A percentile compares a stretch with the other conserved stretches of the same genome.
Conservation (phyloP, 2,797 vertebrate genomes). For the Eidolon dupreanum region DNA sequence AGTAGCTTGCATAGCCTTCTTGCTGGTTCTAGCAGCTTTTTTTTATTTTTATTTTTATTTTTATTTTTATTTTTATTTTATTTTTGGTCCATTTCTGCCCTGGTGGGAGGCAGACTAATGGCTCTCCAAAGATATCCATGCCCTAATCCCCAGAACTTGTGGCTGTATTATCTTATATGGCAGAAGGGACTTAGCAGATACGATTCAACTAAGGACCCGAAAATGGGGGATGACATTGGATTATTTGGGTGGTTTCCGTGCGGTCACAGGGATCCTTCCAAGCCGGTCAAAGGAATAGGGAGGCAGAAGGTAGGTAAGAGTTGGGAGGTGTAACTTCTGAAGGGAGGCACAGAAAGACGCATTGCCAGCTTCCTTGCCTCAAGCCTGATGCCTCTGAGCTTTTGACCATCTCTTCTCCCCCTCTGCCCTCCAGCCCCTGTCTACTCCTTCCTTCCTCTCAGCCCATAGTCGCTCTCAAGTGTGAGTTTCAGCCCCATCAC, state of each 20-base stretch:
- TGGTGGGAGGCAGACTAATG: background rate
- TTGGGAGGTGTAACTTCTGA: too few relatives aligned
- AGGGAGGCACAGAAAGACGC: background rate
- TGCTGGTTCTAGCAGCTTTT: background rate
- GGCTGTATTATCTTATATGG: background rate
- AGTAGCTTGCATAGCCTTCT: background rate
- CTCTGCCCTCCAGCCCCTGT: too few relatives aligned
- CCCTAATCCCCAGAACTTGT: background rate
- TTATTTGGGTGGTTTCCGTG: background rate
- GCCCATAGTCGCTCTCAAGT: too few relatives aligned
- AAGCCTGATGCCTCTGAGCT: too few relatives aligned
- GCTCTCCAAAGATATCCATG: background rate
- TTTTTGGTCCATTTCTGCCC: background rate
- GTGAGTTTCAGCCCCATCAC: too few relatives aligned
- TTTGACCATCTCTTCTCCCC: too few relatives aligned
- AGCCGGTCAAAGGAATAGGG: background rate
- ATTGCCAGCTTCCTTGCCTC: background rate
- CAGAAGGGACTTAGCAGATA: background rate
- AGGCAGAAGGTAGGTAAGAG: background rate
- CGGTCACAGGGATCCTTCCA: background rate
- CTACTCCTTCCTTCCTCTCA: too few relatives aligned
- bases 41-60: too few relatives aligned
- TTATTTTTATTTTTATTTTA: too few relatives aligned
- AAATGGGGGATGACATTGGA: background rate
- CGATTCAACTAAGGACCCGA: background rate